phyloP scores from a whole-genome alignment of 2,888 invertebrate species.

The Metallyticus violacea region DNA sequence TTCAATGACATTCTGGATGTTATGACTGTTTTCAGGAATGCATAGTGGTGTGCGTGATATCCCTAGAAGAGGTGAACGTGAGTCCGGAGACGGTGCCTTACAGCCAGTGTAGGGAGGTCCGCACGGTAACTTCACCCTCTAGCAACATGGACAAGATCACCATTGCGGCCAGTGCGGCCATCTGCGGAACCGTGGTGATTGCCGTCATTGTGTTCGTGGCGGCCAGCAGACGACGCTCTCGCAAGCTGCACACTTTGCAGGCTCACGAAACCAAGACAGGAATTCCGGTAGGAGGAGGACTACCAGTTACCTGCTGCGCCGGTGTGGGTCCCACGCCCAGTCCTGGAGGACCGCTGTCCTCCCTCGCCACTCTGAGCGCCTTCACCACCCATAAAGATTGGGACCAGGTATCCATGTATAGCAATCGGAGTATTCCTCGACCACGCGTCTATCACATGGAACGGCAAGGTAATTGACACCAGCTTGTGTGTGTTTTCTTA shows the following conservation, averaged over 20 bases:
- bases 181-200: slow-evolving; percentile 87
- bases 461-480: slow-evolving; percentile 48
- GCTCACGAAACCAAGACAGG: slow-evolving; percentile 53
- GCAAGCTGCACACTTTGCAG: slow-evolving; percentile 66
- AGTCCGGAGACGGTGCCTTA: slow-evolving; percentile 83
- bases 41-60: slow-evolving; percentile 89
- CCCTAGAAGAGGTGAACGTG: slow-evolving; percentile 83
- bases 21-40: slow-evolving; percentile 65
- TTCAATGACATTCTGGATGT: no score
- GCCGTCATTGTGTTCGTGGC: slow-evolving; percentile 88
- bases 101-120: slow-evolving; percentile 83
- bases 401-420: slow-evolving; percentile 88
- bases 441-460: slow-evolving; percentile 80
- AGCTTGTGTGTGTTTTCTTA: no score
- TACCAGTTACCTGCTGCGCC: slow-evolving; percentile 78
- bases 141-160: slow-evolving; percentile 91
- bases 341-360: slow-evolving; percentile 76
- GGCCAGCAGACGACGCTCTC: slow-evolving; percentile 69
- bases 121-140: slow-evolving; percentile 72
- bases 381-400: slow-evolving; percentile 65
- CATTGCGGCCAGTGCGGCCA: slow-evolving; percentile 88
- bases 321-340: slow-evolving; percentile 69
- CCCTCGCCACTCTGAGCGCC: slow-evolving; percentile 78
- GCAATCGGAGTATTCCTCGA: slow-evolving; percentile 84
- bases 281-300: slow-evolving; percentile 46